phyloP scores from a whole-genome alignment of 2,888 invertebrate species.

The Arenicola marina region DNA sequence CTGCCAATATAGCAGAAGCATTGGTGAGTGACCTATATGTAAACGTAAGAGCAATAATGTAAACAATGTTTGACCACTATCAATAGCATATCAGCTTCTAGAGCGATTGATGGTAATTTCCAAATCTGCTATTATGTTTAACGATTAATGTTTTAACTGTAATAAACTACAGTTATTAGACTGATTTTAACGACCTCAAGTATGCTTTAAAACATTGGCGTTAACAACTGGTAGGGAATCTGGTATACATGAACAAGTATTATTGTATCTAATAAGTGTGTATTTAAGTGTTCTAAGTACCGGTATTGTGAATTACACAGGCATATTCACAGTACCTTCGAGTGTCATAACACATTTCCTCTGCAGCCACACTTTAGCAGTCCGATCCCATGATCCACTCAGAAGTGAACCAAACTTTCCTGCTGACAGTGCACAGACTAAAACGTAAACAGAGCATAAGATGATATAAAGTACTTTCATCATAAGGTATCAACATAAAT shows the following conservation, averaged over 20 bases:
- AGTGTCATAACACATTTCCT: constrained; percentile 66
- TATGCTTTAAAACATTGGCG: too few species aligned
- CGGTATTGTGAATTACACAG: too few species aligned
- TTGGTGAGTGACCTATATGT: neutral
- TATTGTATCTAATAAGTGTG: neutral
- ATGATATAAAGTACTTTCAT: too few species aligned
- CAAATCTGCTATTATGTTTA: neutral
- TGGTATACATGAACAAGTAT: neutral
- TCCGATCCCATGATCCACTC: constrained; percentile 92
- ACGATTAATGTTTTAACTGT: too few species aligned
- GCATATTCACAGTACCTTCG: constrained; percentile 50
- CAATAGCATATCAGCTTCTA: neutral
- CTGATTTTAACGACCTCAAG: too few species aligned
- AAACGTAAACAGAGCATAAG: constrained; percentile 19
- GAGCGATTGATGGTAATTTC: neutral
- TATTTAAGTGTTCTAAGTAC: neutral
- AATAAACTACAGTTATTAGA: too few species aligned
- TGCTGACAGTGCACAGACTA: constrained; percentile 64
- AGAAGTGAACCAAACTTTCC: constrained; percentile 68
- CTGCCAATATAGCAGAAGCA: neutral
- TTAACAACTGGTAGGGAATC: too few species aligned
- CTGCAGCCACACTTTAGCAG: constrained; percentile 80
- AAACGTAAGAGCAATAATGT: neutral
- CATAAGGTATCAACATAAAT: too few species aligned
- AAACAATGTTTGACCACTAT: neutral